These are phyloP conservation scores for Trachelipus rathkii DNA, from an alignment of 1,140 invertebrate genomes.

Conservation along the genomic window DNA sequence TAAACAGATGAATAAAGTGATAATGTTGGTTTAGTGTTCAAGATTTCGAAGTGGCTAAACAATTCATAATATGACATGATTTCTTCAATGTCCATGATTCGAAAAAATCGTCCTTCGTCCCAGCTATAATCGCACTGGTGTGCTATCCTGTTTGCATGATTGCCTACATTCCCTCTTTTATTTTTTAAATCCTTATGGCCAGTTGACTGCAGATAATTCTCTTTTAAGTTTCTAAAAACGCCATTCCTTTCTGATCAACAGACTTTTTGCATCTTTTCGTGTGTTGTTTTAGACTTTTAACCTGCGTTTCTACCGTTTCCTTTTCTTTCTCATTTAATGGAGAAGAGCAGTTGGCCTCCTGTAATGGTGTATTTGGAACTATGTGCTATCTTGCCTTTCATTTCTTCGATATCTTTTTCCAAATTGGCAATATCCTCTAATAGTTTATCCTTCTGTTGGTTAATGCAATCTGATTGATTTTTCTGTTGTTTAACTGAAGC, in stretches of 20 bases:
- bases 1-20: too few relatives aligned
- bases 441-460: background rate
- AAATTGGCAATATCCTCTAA: background rate
- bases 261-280: background rate
- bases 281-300: background rate
- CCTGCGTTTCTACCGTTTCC: background rate
- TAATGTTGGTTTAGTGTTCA: too few relatives aligned
- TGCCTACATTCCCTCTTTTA: background rate
- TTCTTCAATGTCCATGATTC: background rate
- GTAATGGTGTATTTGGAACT: background rate
- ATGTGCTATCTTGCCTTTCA: background rate
- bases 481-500: background rate
- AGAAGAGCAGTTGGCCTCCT: background rate
- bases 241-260: background rate
- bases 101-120: background rate
- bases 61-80: too few relatives aligned
- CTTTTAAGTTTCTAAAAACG: background rate
- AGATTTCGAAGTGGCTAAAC: too few relatives aligned
- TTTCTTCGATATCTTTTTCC: background rate
- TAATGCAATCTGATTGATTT: background rate
- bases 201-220: constrained; percentile 1
- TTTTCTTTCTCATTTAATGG: constrained; percentile 2
- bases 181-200: background rate
- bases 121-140: background rate
- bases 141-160: background rate